Evolutionary conservation across 2,797 vertebrate species (phyloP), one percentile per base, ranked within the genome.

Genomic region (Petrocephalus sullivani): DNA sequence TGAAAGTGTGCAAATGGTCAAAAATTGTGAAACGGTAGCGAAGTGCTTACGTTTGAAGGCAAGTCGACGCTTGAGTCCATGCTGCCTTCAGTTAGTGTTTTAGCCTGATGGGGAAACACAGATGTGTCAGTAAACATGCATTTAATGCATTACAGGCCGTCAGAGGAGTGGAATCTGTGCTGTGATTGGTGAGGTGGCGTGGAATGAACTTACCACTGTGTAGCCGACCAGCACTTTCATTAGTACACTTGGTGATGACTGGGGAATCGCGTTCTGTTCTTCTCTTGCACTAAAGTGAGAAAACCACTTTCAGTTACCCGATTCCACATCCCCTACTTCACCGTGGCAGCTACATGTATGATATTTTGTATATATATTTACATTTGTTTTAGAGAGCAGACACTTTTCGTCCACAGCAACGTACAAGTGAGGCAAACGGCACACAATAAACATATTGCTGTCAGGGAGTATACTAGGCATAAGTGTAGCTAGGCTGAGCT

Each of bases 171-270:
- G 46, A 78, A n/a, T 37, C 19, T 28, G 16, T 2, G 6, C 37
- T 78, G 1, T 0, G 0, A 75, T 19, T 21, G 16, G 23, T 3
- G 2, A 21, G 10, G 8, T 41, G 21, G 14, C 1, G 54, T 28
- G 16, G 14, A 41, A 16, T 16, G 85, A 89, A 96, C 96, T 89
- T 92, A 97, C 97, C 89, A 90, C 91, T 94, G 92, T 93, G 91
- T 94, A 95, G 91, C 93, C 95, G 91, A 95, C 95, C 91, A 93
- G 93, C 92, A 97, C 91, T 96, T 96, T 97, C 96, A 97, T 97
- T 16, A 94, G 95, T 89, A 92, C 91, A 57, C 83, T 90, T 90
- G 91, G 89, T 56, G 89, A 92, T 90, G 90, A 89, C 88, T 91
- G 89, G 88, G 86, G 89, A 88, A 12, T 82, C 14, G 14, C 46